Percentiles rank a stretch among this genome's conserved stretches.
phyloP scores from a whole-genome alignment of 2,888 invertebrate genomes.

The Caenorhabditis sp. region DNA sequence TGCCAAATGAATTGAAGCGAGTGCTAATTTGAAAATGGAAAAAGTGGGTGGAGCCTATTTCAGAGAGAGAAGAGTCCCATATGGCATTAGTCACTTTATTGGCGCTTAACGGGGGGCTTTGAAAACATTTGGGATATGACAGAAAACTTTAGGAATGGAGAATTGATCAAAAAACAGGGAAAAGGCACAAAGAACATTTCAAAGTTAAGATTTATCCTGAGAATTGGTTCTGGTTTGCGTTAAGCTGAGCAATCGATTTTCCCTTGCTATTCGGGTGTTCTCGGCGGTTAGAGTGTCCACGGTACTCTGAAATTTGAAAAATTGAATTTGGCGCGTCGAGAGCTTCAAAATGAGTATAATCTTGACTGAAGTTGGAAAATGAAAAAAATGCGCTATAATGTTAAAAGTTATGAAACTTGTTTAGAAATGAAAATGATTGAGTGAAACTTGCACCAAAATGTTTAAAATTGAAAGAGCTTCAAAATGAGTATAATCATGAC shows the following conservation, averaged over 20 bases:
- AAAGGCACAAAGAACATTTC: constrained; percentile 15
- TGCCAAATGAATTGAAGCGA: constrained; percentile 18
- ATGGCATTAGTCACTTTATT: constrained; percentile 26
- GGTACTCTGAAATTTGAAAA: constrained; percentile 69
- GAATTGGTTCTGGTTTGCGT: constrained; percentile 39
- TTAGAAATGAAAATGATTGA: too few relatives aligned
- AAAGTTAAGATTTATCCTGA: constrained; percentile 27
- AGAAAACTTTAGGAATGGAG: neutral
- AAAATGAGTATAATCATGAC: neutral
- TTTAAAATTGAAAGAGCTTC: neutral
- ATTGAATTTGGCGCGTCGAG: neutral
- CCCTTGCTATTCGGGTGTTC: constrained; percentile 87
- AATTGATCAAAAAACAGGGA: neutral
- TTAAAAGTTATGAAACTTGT: too few relatives aligned
- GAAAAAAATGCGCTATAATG: neutral
- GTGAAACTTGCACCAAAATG: constrained; percentile 74
- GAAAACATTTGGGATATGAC: constrained; percentile 7
- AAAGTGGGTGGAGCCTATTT: constrained; percentile 33
- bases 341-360: neutral
- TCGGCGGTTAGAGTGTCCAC: constrained; percentile 89
- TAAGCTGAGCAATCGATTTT: constrained; percentile 79
- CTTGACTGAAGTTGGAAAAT: too few relatives aligned
- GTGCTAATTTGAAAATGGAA: constrained; percentile 38
- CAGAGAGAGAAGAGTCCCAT: neutral
- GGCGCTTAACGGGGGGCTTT: neutral